phyloP scores from a whole-genome alignment of 2,113 vertebrate species.

The Myanophis thanlyinensis region DNA sequence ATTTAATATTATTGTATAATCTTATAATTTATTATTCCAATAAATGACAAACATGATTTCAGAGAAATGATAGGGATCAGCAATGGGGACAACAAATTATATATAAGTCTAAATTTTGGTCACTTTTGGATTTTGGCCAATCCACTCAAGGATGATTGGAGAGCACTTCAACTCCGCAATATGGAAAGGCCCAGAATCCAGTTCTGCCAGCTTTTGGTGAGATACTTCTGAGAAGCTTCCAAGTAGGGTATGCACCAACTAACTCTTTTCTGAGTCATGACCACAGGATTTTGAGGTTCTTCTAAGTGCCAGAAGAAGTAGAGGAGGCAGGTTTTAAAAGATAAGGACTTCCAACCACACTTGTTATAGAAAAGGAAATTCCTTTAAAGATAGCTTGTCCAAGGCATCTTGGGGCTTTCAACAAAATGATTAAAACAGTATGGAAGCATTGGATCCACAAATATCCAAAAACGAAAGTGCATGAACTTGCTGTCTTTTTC shows the following conservation, averaged over 20 bases:
- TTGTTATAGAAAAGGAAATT: background rate
- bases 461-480: background rate
- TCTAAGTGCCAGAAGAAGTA: background rate
- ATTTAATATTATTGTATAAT: background rate
- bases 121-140: background rate
- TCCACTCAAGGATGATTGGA: background rate
- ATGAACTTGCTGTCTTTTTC: background rate
- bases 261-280: background rate
- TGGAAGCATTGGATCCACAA: background rate
- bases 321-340: background rate
- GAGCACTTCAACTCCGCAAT: background rate
- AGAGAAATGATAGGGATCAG: background rate
- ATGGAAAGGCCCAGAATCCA: background rate
- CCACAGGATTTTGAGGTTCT: background rate
- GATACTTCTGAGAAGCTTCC: background rate
- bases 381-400: background rate
- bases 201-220: background rate
- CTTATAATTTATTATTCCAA: background rate
- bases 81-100: background rate
- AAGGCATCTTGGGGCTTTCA: background rate
- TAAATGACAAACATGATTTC: background rate
- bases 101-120: background rate
- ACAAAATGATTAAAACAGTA: background rate
- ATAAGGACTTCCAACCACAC: background rate
- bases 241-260: background rate